Evolutionary conservation across 2,113 vertebrate genomes (phyloP), one percentile per base, ranked within the genome.

Genomic region (Sphaerodactylus townsendi): DNA sequence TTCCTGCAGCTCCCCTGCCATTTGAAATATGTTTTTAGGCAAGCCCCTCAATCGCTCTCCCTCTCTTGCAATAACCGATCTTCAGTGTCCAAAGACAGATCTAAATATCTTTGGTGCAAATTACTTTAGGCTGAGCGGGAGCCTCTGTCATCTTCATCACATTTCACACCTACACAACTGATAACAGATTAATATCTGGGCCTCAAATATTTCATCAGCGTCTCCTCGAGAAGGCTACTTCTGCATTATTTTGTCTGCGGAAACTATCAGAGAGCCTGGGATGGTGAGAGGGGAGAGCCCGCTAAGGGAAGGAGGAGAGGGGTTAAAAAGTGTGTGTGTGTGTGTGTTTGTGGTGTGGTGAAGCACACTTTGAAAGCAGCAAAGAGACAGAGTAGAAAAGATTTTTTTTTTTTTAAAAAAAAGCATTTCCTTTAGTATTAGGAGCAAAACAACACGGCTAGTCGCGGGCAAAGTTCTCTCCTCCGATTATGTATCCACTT

Each of bases 401-500:
- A 69, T 68, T 35, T 30, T 11, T n/a, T n/a, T 65, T 35, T 80
- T 69, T 70, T 44, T 19, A 62, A 66, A 33, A 25, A 74, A 35
- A 91, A 87, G 90, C 83, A 91, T 96, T 96, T 98, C 96, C 90
- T 93, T 94, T 92, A 90, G 91, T 79, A 93, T 96, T 95, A 94
- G 41, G 83, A 88, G 92, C 88, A 92, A 93, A 94, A 93, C 75
- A 88, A 94, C 94, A 94, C 91, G 92, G 93, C 91, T 70, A 88
- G 94, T 90, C 86, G 85, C 95, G 96, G n/a, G 96, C 96, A 96
- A 96, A 97, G 95, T 96, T 95, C 96, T 97, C 96, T 86, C 92
- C 93, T 97, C 96, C 2, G 86, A 97, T 98, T 98, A 97, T 96
- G 96, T 97, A 97, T 95, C 97, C 97, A 90, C 94, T 96, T 97